Evolutionary conservation across 2,888 invertebrate species (phyloP), one percentile per base, ranked within the genome.

Genomic region (Cryptocephalus primarius): DNA sequence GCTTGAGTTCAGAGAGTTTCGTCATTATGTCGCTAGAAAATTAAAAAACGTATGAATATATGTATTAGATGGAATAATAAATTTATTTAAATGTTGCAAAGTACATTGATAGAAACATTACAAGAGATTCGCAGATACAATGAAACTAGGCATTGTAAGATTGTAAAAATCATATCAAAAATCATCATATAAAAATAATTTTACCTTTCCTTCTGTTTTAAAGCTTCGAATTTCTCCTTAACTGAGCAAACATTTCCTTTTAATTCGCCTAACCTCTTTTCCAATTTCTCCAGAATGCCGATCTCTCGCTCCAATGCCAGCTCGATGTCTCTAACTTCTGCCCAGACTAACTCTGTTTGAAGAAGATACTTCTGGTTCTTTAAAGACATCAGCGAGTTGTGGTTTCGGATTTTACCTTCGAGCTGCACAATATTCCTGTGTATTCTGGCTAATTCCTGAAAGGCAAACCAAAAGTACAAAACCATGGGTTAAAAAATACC

Each of bases 1-100:
- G 56, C 56, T 72, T 71, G 14, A 75, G 52, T 48, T 65, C 62
- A 1, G 14, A 32, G 12, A 66, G 53, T 47, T 65, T 54, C 22
- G 55, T 56, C 32, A 62, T 57, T 9, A 63, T 48, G 41, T 52
- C 52, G 40, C 58, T 60, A 53, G 44, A 55, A 55, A 51, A 49
- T 2, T 33, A 1, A 43, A 36, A 8, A 8, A 22, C 22, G 22
- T n/a, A n/a, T n/a, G n/a, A n/a, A n/a, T n/a, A n/a, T n/a, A n/a
- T n/a, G n/a, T n/a, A n/a, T n/a, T n/a, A n/a, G n/a, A n/a, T n/a
- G n/a, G n/a, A n/a, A n/a, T n/a, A n/a, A n/a, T n/a, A 13, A 12
- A 38, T 38, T n/a, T n/a, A n/a, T n/a, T n/a, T n/a, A n/a, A n/a
- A n/a, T n/a, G n/a, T n/a, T n/a, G n/a, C n/a, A n/a, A n/a, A n/a